These are phyloP conservation scores for Nanorana parkeri DNA, from an alignment of 2,113 vertebrate genomes.

Conservation along the genomic window DNA sequence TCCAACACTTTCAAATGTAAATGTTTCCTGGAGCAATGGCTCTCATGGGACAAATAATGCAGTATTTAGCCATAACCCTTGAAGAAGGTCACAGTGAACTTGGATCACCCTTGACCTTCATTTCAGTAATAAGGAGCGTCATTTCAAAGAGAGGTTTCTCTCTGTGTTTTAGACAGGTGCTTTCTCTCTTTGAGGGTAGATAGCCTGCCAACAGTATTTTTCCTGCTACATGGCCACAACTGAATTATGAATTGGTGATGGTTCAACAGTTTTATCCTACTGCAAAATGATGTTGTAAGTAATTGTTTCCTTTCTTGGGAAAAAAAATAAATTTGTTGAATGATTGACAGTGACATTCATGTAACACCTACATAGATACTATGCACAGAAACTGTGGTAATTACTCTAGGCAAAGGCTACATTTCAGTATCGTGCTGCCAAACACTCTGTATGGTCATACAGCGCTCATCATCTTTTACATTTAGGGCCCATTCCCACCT, in stretches of 20 bases:
- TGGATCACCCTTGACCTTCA: conserved; percentile 3
- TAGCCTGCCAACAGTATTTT: background rate
- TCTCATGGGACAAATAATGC: conserved; percentile 28
- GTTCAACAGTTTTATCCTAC: too few species aligned
- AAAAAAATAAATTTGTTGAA: too few species aligned
- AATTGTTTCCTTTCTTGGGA: too few species aligned
- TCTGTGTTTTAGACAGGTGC: background rate
- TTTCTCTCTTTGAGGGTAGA: background rate
- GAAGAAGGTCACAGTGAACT: background rate
- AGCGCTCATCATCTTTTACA: too few species aligned
- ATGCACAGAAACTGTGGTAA: too few species aligned
- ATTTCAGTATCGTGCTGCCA: too few species aligned
- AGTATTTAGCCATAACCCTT: background rate
- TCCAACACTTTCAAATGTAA: conserved; percentile 8
- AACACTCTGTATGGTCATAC: too few species aligned
- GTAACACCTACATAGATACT: too few species aligned
- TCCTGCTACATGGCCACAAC: background rate
- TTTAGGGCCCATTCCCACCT: too few species aligned
- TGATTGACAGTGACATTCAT: too few species aligned
- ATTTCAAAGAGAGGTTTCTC: background rate
- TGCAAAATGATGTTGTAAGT: too few species aligned
- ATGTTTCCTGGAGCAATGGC: conserved; percentile 5
- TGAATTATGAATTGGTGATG: conserved; percentile 9
- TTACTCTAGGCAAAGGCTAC: too few species aligned
- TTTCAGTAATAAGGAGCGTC: background rate